Conservation (phyloP, 1,140 invertebrate species). For the Pissodes strobi region DNA sequence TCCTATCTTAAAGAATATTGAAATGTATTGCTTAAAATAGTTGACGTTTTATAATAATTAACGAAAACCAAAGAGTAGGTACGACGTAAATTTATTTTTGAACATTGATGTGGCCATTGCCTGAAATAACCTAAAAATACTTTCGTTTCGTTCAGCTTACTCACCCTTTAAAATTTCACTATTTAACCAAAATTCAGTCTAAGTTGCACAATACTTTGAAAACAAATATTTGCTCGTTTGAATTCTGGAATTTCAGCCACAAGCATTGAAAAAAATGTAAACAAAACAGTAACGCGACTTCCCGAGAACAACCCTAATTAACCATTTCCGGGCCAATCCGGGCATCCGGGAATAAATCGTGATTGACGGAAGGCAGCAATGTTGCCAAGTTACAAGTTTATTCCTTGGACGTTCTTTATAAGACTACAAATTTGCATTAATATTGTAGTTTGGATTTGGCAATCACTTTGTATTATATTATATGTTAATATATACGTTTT, state of each 20-base stretch:
- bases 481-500: no score
- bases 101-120: conserved; percentile 16
- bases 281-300: conserved; percentile 37
- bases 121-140: conserved; percentile 37
- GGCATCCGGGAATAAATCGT: conserved; percentile 49
- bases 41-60: no score
- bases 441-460: no score
- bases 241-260: conserved; percentile 18
- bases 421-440: no score
- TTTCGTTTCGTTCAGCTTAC: conserved; percentile 35
- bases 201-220: no score
- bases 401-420: no score
- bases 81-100: conserved; percentile 18
- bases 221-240: background rate
- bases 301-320: conserved; percentile 49
- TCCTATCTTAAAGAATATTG: no score
- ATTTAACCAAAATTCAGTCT: no score
- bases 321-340: conserved; percentile 53
- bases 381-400: conserved; percentile 7
- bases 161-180: conserved; percentile 29
- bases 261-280: conserved; percentile 33
- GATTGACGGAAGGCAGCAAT: conserved; percentile 39
- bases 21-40: no score
- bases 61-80: background rate
- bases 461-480: no score